These are phyloP conservation scores for Stichodactyla helianthus DNA, from an alignment of 64 coral and sea anemone genomes.

Conservation along the genomic window DNA sequence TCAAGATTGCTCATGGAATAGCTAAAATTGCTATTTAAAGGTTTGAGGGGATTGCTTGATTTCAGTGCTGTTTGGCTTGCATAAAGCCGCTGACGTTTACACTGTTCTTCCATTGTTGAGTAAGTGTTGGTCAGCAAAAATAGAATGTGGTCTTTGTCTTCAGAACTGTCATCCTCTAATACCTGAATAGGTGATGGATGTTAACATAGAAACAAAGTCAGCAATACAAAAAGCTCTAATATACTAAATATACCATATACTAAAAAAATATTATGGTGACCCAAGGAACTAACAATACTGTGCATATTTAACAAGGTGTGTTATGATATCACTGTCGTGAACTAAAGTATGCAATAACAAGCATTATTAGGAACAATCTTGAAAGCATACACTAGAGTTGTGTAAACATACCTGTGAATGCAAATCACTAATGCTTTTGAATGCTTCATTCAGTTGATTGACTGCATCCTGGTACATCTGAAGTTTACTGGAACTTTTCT, in stretches of 20 bases:
- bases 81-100: neutral
- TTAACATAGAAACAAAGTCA: neutral
- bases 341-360: neutral
- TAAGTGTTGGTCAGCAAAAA: neutral
- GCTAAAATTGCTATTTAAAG: conserved; percentile 3
- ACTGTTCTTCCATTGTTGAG: conserved; percentile 4
- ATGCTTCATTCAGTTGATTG: neutral
- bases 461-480: conserved; percentile 19
- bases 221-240: too few species aligned
- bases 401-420: neutral
- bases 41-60: neutral
- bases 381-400: neutral
- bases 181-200: neutral
- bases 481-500: neutral
- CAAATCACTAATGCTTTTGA: conserved; percentile 13
- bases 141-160: conserved; percentile 7
- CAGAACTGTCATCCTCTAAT: conserved; percentile 14
- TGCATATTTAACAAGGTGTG: neutral
- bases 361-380: neutral
- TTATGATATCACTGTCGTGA: neutral
- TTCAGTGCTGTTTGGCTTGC: neutral
- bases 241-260: too few species aligned
- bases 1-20: conserved; percentile 5
- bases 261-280: too few species aligned
- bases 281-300: neutral